A percentile compares a stretch with the other conserved stretches of the same genome.
These are phyloP conservation scores for Lophius piscatorius DNA, from an alignment of 2,113 vertebrate species.

Conservation along the genomic window DNA sequence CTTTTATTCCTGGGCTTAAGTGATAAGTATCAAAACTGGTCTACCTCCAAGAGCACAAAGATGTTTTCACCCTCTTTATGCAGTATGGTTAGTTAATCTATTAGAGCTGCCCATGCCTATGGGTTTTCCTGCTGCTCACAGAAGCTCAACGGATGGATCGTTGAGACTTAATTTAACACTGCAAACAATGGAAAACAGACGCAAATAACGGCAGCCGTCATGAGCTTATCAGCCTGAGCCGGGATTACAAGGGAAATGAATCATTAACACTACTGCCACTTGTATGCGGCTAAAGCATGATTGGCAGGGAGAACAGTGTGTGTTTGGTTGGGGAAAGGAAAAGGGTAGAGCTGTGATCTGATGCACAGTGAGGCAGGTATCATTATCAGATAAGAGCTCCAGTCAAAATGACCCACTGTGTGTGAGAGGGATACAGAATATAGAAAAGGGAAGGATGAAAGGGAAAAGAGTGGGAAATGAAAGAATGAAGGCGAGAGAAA, in stretches of 20 bases:
- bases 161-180: slow-evolving; percentile 73
- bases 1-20: not conserved
- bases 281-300: slow-evolving; percentile 76
- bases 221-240: slow-evolving; percentile 76
- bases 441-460: slow-evolving; percentile 33
- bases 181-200: slow-evolving; percentile 78
- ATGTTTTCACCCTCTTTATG: slow-evolving; percentile 58
- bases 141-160: slow-evolving; percentile 70
- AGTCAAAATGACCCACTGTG: slow-evolving; percentile 57
- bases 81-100: slow-evolving; percentile 56
- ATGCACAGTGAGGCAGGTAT: slow-evolving; percentile 63
- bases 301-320: slow-evolving; percentile 68
- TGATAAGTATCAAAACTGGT: not conserved
- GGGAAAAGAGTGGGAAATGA: slow-evolving; percentile 34
- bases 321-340: slow-evolving; percentile 40
- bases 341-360: slow-evolving; percentile 60
- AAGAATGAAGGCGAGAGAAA: slow-evolving; percentile 27
- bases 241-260: slow-evolving; percentile 79
- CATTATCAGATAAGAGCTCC: slow-evolving; percentile 67
- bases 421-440: slow-evolving; percentile 22
- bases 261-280: slow-evolving; percentile 80
- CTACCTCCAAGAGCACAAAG: slow-evolving; percentile 14
- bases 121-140: slow-evolving; percentile 54
- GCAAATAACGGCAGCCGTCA: slow-evolving; percentile 71
- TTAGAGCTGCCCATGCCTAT: slow-evolving; percentile 52